Conservation (phyloP, 2,113 vertebrate species). For the Rhagologus leucostigma region DNA sequence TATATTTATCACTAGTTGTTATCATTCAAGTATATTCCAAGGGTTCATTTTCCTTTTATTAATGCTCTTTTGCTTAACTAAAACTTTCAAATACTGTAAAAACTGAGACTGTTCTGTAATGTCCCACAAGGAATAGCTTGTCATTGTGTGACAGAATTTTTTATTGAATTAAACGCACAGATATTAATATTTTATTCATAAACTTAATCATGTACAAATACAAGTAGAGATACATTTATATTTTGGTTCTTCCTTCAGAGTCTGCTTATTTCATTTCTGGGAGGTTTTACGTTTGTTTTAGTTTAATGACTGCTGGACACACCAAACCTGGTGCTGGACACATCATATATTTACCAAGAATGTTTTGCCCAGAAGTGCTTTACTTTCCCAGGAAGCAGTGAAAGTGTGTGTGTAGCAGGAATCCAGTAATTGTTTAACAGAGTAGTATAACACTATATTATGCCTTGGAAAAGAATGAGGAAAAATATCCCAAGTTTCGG, state of each 20-base stretch:
- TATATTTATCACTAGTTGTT: not conserved
- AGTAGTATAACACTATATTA: not conserved
- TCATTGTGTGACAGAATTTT: not conserved
- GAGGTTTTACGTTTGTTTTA: constrained; percentile 9
- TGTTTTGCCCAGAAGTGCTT: constrained; percentile 11
- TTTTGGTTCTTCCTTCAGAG: not conserved
- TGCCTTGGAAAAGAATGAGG: not conserved
- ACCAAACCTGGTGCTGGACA: not conserved
- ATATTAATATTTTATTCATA: constrained; percentile 34
- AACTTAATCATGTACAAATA: constrained; percentile 9
- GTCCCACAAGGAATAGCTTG: not conserved
- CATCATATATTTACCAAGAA: not conserved
- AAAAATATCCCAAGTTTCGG: not conserved
- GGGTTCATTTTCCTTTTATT: not conserved
- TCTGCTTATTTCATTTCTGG: not conserved
- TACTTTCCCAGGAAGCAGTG: not conserved
- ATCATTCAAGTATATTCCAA: not conserved
- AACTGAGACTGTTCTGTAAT: not conserved
- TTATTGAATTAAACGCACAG: constrained; percentile 34
- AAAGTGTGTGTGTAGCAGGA: not conserved
- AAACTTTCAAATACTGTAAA: not conserved
- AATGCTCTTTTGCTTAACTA: not conserved
- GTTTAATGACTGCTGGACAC: constrained; percentile 18
- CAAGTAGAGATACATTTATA: not conserved
- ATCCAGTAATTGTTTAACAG: not conserved